Evolutionary conservation across 2,113 vertebrate genomes (phyloP).

Genomic region (Cyanistes caeruleus): DNA sequence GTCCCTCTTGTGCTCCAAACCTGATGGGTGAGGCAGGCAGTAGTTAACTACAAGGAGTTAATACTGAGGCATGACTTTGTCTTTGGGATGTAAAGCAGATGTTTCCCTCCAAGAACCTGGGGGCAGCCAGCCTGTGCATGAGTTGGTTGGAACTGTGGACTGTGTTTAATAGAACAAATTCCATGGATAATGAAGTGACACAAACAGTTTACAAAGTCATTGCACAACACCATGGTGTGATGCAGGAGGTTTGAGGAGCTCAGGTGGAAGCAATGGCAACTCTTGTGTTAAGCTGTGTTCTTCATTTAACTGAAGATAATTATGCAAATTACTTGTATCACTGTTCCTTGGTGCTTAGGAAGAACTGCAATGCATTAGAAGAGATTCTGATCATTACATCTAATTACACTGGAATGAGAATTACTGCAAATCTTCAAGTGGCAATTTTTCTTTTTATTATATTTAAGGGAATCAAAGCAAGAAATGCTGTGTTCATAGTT

Average conservation of each 20-base stretch:
- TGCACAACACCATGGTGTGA: not conserved
- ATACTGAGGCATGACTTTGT: not conserved
- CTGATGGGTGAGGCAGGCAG: not conserved
- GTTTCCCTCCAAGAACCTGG: not conserved
- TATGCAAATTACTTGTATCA: not conserved
- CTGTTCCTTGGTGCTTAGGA: not conserved
- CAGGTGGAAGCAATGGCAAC: not conserved
- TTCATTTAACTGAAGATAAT: not conserved
- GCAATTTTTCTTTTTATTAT: constrained; percentile 23
- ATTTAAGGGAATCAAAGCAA: not conserved
- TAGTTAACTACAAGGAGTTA: not conserved
- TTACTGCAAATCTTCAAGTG: constrained; percentile 1
- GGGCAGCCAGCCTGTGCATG: not conserved
- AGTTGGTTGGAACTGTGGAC: not conserved
- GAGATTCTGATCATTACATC: not conserved
- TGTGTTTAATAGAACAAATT: not conserved
- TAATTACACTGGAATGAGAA: constrained; percentile 8
- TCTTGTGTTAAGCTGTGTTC: not conserved
- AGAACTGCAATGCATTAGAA: not conserved
- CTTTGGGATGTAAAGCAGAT: not conserved
- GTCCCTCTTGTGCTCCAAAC: not conserved
- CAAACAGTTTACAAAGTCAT: not conserved
- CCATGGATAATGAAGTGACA: not conserved
- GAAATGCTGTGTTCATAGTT: not conserved
- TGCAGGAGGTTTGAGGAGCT: not conserved